Percentiles rank a stretch among this genome's conserved stretches.
phyloP scores from a whole-genome alignment of 2,797 vertebrate species.

The Argya squamiceps region DNA sequence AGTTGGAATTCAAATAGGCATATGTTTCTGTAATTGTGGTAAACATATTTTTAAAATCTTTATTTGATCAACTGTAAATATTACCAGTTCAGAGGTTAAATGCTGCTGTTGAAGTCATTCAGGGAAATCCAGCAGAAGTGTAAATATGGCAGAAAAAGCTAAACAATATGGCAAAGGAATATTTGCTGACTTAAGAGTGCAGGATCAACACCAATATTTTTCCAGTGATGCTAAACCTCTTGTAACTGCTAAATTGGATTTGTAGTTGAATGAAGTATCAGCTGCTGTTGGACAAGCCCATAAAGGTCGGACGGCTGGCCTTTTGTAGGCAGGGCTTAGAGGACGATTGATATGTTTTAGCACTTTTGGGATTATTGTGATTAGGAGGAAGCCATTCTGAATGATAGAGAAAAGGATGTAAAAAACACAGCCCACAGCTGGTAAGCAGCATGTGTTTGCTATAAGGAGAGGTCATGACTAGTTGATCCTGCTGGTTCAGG shows the following conservation, averaged over 20 bases:
- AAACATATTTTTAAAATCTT: slow-evolving; percentile 6
- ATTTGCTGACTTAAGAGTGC: slow-evolving; percentile 76
- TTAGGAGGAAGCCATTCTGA: slow-evolving; percentile 84
- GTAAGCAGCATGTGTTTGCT: slow-evolving; percentile 83
- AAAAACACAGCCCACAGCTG: slow-evolving; percentile 82
- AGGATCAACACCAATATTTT: slow-evolving; percentile 81
- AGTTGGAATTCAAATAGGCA: slow-evolving; percentile 22
- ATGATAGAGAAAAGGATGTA: slow-evolving; percentile 77
- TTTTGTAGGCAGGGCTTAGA: slow-evolving; percentile 86
- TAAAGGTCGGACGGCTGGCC: slow-evolving; percentile 82
- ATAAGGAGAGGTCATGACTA: slow-evolving; percentile 80
- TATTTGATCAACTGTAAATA: slow-evolving; percentile 32
- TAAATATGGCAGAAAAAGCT: slow-evolving; percentile 65
- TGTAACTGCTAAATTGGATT: slow-evolving; percentile 90
- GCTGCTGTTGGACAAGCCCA: slow-evolving; percentile 84
- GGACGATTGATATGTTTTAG: slow-evolving; percentile 88
- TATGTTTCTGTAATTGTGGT: slow-evolving; percentile 34
- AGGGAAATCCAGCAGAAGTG: slow-evolving; percentile 63
- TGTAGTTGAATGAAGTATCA: slow-evolving; percentile 88
- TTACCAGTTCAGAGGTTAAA: slow-evolving; percentile 61
- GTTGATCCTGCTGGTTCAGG: slow-evolving; percentile 82
- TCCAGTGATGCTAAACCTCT: slow-evolving; percentile 83
- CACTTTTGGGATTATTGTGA: slow-evolving; percentile 89
- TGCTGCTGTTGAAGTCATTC: slow-evolving; percentile 14
- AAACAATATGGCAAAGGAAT: slow-evolving; percentile 68